These are phyloP conservation scores for Phrynocephalus guinanensis DNA, from an alignment of 2,797 vertebrate genomes.

Conservation along the genomic window DNA sequence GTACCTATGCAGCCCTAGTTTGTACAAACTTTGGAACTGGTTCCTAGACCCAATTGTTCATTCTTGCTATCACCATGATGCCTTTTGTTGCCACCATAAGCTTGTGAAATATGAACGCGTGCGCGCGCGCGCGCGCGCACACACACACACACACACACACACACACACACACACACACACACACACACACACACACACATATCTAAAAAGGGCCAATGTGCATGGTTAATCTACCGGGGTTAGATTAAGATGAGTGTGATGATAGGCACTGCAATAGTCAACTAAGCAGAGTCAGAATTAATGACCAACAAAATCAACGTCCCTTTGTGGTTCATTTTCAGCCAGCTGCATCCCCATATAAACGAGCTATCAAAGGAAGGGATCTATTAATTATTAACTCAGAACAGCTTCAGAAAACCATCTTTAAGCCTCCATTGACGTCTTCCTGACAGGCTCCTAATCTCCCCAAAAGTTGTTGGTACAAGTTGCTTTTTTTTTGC, in stretches of 20 bases:
- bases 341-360: slow-evolving; percentile 79
- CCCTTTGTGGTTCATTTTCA: slow-evolving; percentile 79
- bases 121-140: slow-evolving; percentile 4
- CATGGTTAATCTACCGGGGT: slow-evolving; percentile 68
- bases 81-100: slow-evolving; percentile 57
- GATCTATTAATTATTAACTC: slow-evolving; percentile 84
- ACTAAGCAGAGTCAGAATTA: slow-evolving; percentile 79
- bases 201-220: slow-evolving; percentile 70
- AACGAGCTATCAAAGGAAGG: slow-evolving; percentile 81
- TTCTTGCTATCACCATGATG: neutral
- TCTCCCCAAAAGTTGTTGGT: slow-evolving; percentile 74
- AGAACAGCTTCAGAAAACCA: slow-evolving; percentile 80
- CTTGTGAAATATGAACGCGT: slow-evolving; percentile 16
- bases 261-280: slow-evolving; percentile 56
- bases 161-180: slow-evolving; percentile 18
- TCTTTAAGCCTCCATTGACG: slow-evolving; percentile 80
- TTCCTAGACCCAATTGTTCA: slow-evolving; percentile 59
- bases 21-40: slow-evolving; percentile 51
- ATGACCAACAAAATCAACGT: slow-evolving; percentile 79
- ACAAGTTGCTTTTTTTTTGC: slow-evolving; percentile 75
- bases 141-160: slow-evolving; percentile 24
- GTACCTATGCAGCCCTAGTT: slow-evolving; percentile 48
- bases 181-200: slow-evolving; percentile 27
- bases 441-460: slow-evolving; percentile 75
- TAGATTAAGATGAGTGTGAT: slow-evolving; percentile 69